A percentile compares a stretch with the other conserved stretches of the same genome.
Evolutionary conservation across 2,113 vertebrate species (phyloP).

Genomic region (Taxidea taxus): DNA sequence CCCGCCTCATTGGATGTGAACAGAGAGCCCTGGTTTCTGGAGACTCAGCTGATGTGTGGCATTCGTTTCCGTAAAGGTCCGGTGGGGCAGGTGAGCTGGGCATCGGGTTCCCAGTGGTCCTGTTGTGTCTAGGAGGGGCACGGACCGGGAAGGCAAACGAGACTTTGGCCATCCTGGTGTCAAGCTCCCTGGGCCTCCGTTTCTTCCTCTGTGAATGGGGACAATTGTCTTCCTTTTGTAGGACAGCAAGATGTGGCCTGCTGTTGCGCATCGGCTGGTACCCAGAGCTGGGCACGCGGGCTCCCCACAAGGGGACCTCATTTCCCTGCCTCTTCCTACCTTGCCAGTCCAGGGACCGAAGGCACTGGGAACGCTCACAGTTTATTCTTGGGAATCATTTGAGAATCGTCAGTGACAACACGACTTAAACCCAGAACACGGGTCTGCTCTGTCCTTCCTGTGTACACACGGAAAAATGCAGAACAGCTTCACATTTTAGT

Average conservation of each 20-base stretch:
- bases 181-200: neutral
- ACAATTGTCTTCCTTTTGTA: accelerated
- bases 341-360: no score
- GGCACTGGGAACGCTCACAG: accelerated
- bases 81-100: no score
- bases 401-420: neutral
- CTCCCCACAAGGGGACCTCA: accelerated
- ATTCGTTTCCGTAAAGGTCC: neutral
- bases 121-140: neutral
- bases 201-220: neutral
- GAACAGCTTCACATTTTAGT: neutral
- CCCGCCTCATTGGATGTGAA: accelerated
- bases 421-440: neutral
- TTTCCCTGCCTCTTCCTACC: neutral
- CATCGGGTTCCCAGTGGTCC: accelerated
- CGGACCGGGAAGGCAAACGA: neutral
- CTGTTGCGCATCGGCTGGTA: accelerated
- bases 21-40: neutral
- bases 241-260: neutral
- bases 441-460: neutral
- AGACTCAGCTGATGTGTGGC: accelerated
- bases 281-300: accelerated
- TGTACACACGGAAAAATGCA: neutral
- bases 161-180: accelerated
- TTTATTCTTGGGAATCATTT: neutral